A percentile compares a stretch with the other conserved stretches of the same genome.
phyloP scores from a whole-genome alignment of 2,888 invertebrate genomes.

The Drosophila picticornis region DNA sequence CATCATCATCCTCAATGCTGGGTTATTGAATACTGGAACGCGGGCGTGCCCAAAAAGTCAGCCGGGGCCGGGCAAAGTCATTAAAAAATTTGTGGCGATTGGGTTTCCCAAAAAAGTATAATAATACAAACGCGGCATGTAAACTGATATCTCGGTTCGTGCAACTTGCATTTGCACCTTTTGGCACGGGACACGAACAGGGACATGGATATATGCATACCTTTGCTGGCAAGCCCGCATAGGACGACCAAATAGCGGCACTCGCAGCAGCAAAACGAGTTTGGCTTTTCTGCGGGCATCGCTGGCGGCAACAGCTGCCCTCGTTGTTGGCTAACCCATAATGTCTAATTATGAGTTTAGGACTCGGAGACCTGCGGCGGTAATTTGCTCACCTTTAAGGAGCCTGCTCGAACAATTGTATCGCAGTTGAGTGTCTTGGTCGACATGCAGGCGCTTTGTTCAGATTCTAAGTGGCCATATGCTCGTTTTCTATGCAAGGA shows the following conservation, averaged over 20 bases:
- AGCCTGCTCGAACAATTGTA: conserved; percentile 45
- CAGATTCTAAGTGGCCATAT: conserved; percentile 63
- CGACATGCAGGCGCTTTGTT: conserved; percentile 69
- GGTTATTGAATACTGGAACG: conserved; percentile 58
- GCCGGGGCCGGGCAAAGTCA: conserved; percentile 51
- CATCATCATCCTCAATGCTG: conserved; percentile 19
- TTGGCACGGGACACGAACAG: conserved; percentile 68
- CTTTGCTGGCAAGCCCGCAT: conserved; percentile 68
- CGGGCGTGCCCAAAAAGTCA: conserved; percentile 67
- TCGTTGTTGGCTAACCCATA: conserved; percentile 24
- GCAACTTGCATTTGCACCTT: conserved; percentile 73
- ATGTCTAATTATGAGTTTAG: conserved; percentile 56
- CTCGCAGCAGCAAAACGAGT: conserved; percentile 32
- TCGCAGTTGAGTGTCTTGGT: conserved; percentile 35
- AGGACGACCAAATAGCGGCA: conserved; percentile 42
- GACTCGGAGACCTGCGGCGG: conserved; percentile 67
- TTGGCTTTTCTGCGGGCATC: conserved; percentile 64
- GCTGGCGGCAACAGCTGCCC: conserved; percentile 41
- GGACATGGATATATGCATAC: conserved; percentile 32
- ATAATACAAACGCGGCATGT: conserved; percentile 51
- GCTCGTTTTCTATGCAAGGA: conserved; percentile 48
- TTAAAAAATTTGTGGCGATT: conserved; percentile 75
- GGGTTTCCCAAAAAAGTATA: conserved; percentile 42
- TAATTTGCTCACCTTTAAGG: conserved; percentile 78
- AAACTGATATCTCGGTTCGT: conserved; percentile 67